These are phyloP conservation scores for Schlechtendalia chinensis DNA, from an alignment of 1,140 invertebrate species.

Conservation along the genomic window DNA sequence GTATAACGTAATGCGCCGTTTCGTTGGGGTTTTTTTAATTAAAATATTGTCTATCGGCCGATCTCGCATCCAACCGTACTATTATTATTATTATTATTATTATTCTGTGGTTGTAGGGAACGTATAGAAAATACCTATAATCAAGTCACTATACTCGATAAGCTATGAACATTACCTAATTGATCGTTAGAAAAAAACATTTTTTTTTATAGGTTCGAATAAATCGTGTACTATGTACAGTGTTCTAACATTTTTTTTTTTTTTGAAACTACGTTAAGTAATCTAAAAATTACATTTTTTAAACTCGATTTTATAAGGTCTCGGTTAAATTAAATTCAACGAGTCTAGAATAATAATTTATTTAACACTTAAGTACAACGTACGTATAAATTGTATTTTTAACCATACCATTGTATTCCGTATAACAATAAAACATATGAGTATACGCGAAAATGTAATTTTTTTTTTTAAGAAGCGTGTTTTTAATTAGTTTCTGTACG, in stretches of 20 bases:
- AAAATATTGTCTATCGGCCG: neutral
- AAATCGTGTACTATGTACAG: neutral
- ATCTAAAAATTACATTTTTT: too few relatives aligned
- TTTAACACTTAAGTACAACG: too few relatives aligned
- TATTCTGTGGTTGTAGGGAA: neutral
- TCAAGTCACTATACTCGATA: neutral
- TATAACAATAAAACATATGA: too few relatives aligned
- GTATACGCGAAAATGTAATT: too few relatives aligned
- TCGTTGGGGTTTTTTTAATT: neutral
- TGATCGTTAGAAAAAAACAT: neutral
- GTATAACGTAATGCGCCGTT: neutral
- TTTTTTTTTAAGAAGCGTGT: too few relatives aligned
- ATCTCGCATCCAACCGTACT: neutral
- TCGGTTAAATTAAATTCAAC: too few relatives aligned
- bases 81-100: neutral
- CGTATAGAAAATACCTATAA: neutral
- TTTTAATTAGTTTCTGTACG: too few relatives aligned
- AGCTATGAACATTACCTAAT: neutral
- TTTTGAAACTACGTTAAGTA: too few relatives aligned
- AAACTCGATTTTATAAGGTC: too few relatives aligned
- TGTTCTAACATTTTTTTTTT: neutral
- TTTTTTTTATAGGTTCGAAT: neutral
- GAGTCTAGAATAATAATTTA: too few relatives aligned
- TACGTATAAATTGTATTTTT: too few relatives aligned
- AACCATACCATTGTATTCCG: too few relatives aligned